Conservation (phyloP, 2,797 vertebrate species). For the Galago senegalensis region DNA sequence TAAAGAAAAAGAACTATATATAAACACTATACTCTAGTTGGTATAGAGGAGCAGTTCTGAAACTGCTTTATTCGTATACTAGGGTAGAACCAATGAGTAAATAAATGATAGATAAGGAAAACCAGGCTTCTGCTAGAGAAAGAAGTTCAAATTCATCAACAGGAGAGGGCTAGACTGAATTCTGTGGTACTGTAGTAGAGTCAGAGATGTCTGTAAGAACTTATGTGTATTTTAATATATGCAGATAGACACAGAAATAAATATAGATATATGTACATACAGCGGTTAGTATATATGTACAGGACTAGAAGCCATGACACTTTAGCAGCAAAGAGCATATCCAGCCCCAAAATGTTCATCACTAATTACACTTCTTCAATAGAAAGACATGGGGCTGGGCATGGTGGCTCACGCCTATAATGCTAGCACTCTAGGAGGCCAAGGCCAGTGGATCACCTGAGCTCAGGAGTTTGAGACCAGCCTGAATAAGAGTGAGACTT, state of each 20-base stretch:
- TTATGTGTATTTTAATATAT: background rate
- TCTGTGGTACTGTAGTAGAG: background rate
- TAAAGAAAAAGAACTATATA: background rate
- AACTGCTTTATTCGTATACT: background rate
- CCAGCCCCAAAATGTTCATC: background rate
- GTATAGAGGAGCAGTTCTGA: background rate
- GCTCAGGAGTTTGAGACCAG: too few species aligned
- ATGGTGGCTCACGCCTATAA: too few species aligned
- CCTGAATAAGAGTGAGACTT: too few species aligned
- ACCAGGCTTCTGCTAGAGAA: background rate
- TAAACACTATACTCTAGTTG: background rate
- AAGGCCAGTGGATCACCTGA: too few species aligned
- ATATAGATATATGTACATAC: background rate
- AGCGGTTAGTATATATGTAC: background rate
- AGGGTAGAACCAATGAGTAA: background rate
- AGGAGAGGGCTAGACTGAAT: background rate
- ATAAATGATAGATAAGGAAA: background rate
- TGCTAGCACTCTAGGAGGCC: too few species aligned
- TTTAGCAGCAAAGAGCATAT: background rate
- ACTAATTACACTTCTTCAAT: constrained; percentile 3
- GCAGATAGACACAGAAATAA: background rate
- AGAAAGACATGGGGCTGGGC: background rate
- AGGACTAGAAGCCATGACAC: background rate
- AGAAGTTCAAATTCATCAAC: constrained; percentile 13
- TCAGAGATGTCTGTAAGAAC: background rate